Percentiles rank a stretch among this genome's conserved stretches.
phyloP scores from a whole-genome alignment of 1,140 invertebrate species.

The Bombus cullumanus region DNA sequence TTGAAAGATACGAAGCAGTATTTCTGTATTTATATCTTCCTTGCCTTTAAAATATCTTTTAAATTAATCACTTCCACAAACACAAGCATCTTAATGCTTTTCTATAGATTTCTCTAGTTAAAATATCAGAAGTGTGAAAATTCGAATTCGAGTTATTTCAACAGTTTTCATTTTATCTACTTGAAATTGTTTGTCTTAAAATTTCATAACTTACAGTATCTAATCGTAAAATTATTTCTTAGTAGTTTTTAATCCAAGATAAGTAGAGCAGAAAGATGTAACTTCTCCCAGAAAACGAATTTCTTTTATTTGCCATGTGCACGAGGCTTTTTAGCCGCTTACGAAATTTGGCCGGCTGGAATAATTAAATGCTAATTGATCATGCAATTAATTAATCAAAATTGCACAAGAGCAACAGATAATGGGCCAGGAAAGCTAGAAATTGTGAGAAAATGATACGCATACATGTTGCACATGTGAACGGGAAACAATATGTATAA shows the following conservation, averaged over 20 bases:
- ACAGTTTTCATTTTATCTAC: background rate
- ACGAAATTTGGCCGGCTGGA: conserved; percentile 28
- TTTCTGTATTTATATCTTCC: too few relatives aligned
- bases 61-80: too few relatives aligned
- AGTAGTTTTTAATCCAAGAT: too few relatives aligned
- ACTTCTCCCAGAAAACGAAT: background rate
- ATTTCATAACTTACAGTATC: background rate
- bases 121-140: too few relatives aligned
- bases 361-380: conserved; percentile 49
- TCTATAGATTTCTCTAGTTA: too few relatives aligned
- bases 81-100: too few relatives aligned
- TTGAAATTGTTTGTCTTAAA: background rate
- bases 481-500: conserved; percentile 55
- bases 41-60: too few relatives aligned
- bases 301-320: background rate
- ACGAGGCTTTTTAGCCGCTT: background rate
- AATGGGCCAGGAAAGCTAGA: conserved; percentile 38
- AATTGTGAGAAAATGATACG: conserved; percentile 59
- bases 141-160: too few relatives aligned
- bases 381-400: conserved; percentile 57
- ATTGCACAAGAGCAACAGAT: conserved; percentile 55
- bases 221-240: background rate
- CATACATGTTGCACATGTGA: conserved; percentile 40
- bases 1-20: background rate
- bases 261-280: background rate